Conservation (phyloP, 1,140 invertebrate species). For the Bicyclus anynana region DNA sequence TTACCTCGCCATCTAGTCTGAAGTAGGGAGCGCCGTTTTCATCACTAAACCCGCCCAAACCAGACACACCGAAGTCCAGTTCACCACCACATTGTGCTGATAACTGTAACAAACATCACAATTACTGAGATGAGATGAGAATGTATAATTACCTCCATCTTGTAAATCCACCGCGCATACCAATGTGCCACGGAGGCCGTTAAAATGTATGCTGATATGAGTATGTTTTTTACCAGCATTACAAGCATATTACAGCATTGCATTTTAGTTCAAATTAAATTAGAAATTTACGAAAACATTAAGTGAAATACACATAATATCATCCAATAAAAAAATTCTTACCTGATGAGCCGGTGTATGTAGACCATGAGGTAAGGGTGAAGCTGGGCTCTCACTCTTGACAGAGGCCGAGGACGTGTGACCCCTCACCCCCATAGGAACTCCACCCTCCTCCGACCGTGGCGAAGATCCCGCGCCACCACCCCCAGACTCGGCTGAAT, state of each 20-base stretch:
- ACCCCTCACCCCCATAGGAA: conserved; percentile 64
- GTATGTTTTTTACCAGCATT: too few relatives aligned
- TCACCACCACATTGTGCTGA: conserved; percentile 73
- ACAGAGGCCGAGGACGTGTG: conserved; percentile 93
- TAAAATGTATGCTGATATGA: too few relatives aligned
- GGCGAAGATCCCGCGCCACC: conserved; percentile 86
- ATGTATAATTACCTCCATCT: too few relatives aligned
- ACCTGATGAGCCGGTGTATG: conserved; percentile 67
- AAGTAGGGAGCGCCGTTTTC: conserved; percentile 72
- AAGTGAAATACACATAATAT: not conserved
- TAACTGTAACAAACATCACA: conserved; percentile 43
- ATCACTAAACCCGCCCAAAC: conserved; percentile 68
- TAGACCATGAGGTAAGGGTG: conserved; percentile 50
- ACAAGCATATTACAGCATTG: too few relatives aligned
- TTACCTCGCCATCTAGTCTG: conserved; percentile 73
- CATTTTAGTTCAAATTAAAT: too few relatives aligned
- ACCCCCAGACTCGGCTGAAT: conserved; percentile 77
- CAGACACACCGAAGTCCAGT: conserved; percentile 67
- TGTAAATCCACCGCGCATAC: too few relatives aligned
- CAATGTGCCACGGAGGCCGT: too few relatives aligned
- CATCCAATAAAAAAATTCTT: not conserved
- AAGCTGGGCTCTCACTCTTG: conserved; percentile 85
- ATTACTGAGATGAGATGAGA: too few relatives aligned
- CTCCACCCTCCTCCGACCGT: conserved; percentile 88
- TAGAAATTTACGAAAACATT: conserved; percentile 1